phyloP scores from a whole-genome alignment of 2,113 vertebrate species.

The Polypterus senegalus region DNA sequence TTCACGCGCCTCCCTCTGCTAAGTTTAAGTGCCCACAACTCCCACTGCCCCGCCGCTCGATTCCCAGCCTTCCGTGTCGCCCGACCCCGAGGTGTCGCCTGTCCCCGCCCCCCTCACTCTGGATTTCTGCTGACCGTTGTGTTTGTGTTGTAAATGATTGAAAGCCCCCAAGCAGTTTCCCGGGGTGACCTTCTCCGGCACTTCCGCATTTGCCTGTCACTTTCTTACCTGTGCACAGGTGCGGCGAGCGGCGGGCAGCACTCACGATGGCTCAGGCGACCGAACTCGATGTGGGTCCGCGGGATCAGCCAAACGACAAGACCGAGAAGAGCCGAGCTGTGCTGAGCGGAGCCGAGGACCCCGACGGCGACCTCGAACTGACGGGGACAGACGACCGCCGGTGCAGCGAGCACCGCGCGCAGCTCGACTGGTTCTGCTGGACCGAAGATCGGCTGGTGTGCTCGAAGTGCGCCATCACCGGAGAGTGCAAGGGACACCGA shows the following conservation, averaged over 20 bases:
- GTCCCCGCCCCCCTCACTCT: background rate
- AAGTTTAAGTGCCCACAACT: too few species aligned
- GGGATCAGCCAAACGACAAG: constrained; percentile 2
- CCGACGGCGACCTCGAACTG: background rate
- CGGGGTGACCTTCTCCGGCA: constrained; percentile 25
- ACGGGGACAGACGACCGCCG: constrained; percentile 3
- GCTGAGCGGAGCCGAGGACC: background rate
- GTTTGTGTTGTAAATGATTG: too few species aligned
- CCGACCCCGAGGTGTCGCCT: background rate
- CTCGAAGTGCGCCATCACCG: constrained; percentile 44
- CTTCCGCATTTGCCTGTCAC: constrained; percentile 50
- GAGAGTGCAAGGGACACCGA: constrained; percentile 53
- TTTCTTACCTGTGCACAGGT: constrained; percentile 43
- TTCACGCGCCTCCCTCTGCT: too few species aligned
- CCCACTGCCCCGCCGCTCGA: background rate
- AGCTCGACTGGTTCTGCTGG: constrained; percentile 56
- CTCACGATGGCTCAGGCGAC: background rate
- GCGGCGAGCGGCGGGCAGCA: too few species aligned
- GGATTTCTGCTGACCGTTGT: constrained; percentile 11
- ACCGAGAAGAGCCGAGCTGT: background rate
- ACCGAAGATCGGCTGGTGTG: constrained; percentile 57
- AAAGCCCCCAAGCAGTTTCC: too few species aligned
- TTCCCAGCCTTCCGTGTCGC: background rate
- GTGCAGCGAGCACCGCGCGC: constrained; percentile 46
- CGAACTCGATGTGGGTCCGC: background rate